phyloP scores from a whole-genome alignment of 2,113 vertebrate genomes.

The Psittacus erithacus region DNA sequence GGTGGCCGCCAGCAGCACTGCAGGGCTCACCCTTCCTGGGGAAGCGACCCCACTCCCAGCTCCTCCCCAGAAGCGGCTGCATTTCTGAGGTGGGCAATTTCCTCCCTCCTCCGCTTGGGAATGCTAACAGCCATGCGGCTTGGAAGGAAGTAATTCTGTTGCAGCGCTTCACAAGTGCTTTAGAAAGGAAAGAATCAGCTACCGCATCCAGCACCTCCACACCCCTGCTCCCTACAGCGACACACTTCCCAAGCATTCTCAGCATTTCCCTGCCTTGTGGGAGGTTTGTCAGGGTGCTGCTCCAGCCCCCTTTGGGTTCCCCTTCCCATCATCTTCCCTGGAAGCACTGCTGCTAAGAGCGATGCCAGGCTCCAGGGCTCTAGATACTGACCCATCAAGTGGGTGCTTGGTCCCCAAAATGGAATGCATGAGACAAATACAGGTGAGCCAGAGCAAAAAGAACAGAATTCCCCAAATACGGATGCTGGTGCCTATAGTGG shows the following conservation, averaged over 20 bases:
- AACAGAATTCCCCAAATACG: not conserved
- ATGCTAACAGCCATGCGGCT: constrained; percentile 46
- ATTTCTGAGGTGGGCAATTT: constrained; percentile 66
- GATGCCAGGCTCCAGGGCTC: not conserved
- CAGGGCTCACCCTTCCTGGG: not conserved
- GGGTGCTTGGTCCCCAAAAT: not conserved
- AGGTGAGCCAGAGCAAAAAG: not conserved
- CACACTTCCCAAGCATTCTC: rapidly evolving
- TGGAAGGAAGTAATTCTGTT: constrained; percentile 19
- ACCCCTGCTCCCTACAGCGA: not conserved
- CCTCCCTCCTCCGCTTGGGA: constrained; percentile 30
- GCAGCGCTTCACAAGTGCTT: constrained; percentile 26
- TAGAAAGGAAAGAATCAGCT: constrained; percentile 1
- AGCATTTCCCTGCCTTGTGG: not conserved
- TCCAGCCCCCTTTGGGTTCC: not conserved
- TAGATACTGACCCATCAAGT: rapidly evolving
- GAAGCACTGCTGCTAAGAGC: rapidly evolving
- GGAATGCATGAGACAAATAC: not conserved
- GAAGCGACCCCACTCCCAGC: not conserved
- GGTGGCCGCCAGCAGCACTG: not conserved
- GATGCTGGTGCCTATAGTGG: not conserved
- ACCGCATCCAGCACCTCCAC: not conserved
- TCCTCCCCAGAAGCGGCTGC: constrained; percentile 33
- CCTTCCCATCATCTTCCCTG: not conserved
- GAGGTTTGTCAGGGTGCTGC: not conserved